These are phyloP conservation scores for Capitulum mitella DNA, from an alignment of 2,888 invertebrate species.

Conservation along the genomic window DNA sequence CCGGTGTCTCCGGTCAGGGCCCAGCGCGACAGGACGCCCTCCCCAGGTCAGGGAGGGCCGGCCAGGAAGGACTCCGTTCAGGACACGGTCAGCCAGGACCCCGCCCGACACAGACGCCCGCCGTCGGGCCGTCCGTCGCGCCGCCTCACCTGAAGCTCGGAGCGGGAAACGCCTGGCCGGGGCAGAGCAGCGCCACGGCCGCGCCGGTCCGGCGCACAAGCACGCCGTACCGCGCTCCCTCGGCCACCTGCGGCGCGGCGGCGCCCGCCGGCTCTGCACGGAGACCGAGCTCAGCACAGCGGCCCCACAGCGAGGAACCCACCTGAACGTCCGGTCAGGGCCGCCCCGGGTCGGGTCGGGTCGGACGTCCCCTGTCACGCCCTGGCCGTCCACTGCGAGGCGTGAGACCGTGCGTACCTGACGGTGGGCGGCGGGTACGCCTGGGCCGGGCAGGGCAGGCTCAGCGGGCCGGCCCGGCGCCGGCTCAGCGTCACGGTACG, in stretches of 20 bases:
- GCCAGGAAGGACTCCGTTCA: background rate
- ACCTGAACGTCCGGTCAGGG: background rate
- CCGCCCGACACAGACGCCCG: background rate
- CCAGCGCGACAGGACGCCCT: background rate
- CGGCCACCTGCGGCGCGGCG: background rate
- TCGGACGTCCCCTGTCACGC: background rate
- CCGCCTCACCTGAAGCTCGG: conserved; percentile 33
- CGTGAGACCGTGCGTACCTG: conserved; percentile 28
- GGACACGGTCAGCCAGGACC: background rate
- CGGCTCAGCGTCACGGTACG: background rate
- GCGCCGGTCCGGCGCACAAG: background rate
- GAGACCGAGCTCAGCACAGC: background rate
- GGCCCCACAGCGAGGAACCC: background rate
- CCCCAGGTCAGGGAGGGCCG: no score
- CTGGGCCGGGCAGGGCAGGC: conserved; percentile 35
- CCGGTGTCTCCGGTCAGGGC: background rate
- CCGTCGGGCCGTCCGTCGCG: background rate
- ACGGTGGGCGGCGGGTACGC: conserved; percentile 35
- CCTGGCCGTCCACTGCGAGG: background rate
- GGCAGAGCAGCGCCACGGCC: conserved; percentile 33
- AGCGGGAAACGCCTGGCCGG: conserved; percentile 33
- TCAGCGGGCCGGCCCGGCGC: conserved; percentile 25
- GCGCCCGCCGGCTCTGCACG: conserved; percentile 2
- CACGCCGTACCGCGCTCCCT: background rate
- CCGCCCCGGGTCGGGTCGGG: background rate